Conservation (phyloP, 92 coral and sea anemone genomes). For the Nematostella vectensis region DNA sequence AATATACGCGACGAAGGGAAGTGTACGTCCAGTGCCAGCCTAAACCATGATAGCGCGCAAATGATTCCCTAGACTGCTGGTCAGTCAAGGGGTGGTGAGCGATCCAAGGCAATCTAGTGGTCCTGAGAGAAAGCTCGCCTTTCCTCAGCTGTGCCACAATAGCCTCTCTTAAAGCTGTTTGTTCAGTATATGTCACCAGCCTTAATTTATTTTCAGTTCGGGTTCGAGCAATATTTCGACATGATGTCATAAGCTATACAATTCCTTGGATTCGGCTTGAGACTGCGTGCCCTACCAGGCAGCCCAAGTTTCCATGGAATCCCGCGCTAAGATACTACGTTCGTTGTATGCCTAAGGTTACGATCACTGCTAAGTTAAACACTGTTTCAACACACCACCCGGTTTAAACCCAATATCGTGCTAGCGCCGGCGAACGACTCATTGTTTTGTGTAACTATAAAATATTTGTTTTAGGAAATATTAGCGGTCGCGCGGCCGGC, state of each 20-base stretch:
- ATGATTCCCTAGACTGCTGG: slow-evolving; percentile 13
- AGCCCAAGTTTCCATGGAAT: slow-evolving; percentile 11
- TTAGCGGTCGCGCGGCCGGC: too few species aligned
- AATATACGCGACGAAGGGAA: background rate
- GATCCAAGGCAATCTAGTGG: slow-evolving; percentile 29
- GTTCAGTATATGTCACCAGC: slow-evolving; percentile 87
- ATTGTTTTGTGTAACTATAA: too few species aligned
- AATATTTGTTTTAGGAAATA: too few species aligned
- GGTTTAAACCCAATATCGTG: too few species aligned
- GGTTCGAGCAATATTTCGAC: slow-evolving; percentile 53
- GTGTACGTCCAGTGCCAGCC: background rate
- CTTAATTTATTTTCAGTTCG: slow-evolving; percentile 74
- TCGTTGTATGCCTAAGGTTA: too few species aligned
- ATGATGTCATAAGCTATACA: slow-evolving; percentile 70
- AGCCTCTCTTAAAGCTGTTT: slow-evolving; percentile 82
- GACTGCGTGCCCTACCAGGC: slow-evolving; percentile 11
- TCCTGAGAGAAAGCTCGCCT: slow-evolving; percentile 73
- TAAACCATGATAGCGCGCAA: background rate
- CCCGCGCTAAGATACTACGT: too few species aligned
- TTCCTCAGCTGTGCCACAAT: slow-evolving; percentile 69
- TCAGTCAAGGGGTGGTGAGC: slow-evolving; percentile 15
- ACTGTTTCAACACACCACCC: too few species aligned
- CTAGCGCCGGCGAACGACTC: too few species aligned
- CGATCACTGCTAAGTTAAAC: too few species aligned
- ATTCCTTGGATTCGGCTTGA: slow-evolving; percentile 51